These are phyloP conservation scores for Octomys mimax DNA, from an alignment of 2,797 vertebrate species.

Conservation along the genomic window DNA sequence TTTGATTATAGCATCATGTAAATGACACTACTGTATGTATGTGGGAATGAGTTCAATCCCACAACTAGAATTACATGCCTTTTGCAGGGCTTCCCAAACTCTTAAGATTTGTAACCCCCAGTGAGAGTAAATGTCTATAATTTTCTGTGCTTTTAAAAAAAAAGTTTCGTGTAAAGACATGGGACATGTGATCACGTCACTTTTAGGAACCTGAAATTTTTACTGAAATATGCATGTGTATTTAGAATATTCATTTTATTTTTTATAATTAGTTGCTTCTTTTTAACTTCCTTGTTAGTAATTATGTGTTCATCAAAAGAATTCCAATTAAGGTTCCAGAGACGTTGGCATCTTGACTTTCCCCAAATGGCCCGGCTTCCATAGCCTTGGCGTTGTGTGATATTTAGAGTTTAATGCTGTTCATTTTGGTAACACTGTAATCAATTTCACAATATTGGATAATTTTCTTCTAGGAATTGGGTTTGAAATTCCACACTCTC, in stretches of 20 bases:
- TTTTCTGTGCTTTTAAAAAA: neutral
- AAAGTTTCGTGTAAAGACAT: neutral
- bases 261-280: slow-evolving; percentile 19
- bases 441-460: slow-evolving; percentile 77
- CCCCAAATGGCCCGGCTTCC: neutral
- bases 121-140: slow-evolving; percentile 13
- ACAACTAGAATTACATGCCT: slow-evolving; percentile 77
- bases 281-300: neutral
- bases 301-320: neutral
- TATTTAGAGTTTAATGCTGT: neutral
- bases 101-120: slow-evolving; percentile 56
- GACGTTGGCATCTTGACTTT: slow-evolving; percentile 24
- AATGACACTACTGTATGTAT: slow-evolving; percentile 82
- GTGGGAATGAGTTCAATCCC: slow-evolving; percentile 71
- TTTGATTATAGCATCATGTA: slow-evolving; percentile 88
- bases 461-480: slow-evolving; percentile 66
- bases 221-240: neutral
- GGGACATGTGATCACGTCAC: neutral
- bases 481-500: slow-evolving; percentile 84
- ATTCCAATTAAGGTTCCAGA: neutral
- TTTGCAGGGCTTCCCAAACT: slow-evolving; percentile 69
- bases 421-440: slow-evolving; percentile 74
- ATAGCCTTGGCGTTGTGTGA: neutral
- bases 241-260: neutral
- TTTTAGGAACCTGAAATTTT: slow-evolving; percentile 32